Evolutionary conservation across 1,140 invertebrate genomes (phyloP).

Genomic region (Aphidius ervi): DNA sequence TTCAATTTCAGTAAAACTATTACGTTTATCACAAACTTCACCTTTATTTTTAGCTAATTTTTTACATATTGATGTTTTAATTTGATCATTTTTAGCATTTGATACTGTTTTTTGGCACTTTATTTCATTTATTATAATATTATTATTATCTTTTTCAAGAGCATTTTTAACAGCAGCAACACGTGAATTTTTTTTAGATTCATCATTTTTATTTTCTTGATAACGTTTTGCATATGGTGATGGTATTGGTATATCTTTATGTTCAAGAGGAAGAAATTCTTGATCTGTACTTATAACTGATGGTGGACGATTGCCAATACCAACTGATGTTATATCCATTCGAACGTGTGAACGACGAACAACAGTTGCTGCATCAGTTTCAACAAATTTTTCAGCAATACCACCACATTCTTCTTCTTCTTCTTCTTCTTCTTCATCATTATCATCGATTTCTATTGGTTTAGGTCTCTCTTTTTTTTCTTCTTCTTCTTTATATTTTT

Average conservation of each 20-base stretch:
- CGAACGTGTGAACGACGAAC: conserved; percentile 47
- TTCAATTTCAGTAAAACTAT: conserved; percentile 35
- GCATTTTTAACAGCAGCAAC: conserved; percentile 22
- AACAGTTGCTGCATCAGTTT: conserved; percentile 45
- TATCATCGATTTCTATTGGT: conserved; percentile 33
- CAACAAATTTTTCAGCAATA: conserved; percentile 39
- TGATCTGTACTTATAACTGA: conserved; percentile 51
- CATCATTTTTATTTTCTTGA: conserved; percentile 26
- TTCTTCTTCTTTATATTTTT: too few relatives aligned
- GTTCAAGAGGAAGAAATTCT: conserved; percentile 40
- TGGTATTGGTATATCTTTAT: conserved; percentile 41
- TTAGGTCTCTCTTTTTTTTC: conserved; percentile 32
- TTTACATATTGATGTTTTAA: conserved; percentile 37
- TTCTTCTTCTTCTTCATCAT: conserved; percentile 25
- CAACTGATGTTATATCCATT: conserved; percentile 60
- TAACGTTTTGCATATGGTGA: conserved; percentile 36
- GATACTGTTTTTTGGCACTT: conserved; percentile 39
- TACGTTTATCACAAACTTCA: conserved; percentile 39
- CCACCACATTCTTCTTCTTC: conserved; percentile 28
- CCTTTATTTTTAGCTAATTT: conserved; percentile 38
- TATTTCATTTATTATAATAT: conserved; percentile 24
- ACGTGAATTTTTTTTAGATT: conserved; percentile 14
- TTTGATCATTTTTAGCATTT: conserved; percentile 43
- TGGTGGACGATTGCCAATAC: conserved; percentile 56
- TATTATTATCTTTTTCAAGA: conserved; percentile 31